Conservation (phyloP, 2,888 invertebrate species). For the Eubasilissa splendida region DNA sequence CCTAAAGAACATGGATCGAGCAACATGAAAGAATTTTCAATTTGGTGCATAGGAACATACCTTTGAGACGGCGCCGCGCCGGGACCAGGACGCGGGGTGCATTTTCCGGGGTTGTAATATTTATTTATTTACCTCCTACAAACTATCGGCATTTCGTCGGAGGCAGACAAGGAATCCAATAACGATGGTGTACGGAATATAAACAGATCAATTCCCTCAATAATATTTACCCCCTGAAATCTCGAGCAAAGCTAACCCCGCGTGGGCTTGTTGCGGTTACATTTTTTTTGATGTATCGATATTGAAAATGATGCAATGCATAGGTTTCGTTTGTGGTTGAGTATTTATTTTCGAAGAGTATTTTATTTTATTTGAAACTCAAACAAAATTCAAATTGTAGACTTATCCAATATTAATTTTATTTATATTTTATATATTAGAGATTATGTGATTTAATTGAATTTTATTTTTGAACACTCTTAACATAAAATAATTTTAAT, state of each 20-base stretch:
- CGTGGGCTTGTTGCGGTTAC: constrained; percentile 11
- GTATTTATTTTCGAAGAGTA: too few relatives aligned
- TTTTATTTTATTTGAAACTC: too few relatives aligned
- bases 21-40: constrained; percentile 54
- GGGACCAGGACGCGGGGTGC: constrained; percentile 28
- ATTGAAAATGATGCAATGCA: constrained; percentile 31
- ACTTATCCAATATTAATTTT: too few relatives aligned
- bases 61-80: constrained; percentile 37
- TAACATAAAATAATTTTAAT: too few relatives aligned
- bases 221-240: constrained; percentile 49
- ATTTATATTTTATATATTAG: too few relatives aligned
- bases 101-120: constrained; percentile 42
- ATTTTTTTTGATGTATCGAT: constrained; percentile 33
- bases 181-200: constrained; percentile 49
- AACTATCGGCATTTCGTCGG: constrained; percentile 47
- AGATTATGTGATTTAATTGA: too few relatives aligned
- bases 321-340: background rate
- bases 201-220: constrained; percentile 55
- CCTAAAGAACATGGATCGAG: constrained; percentile 9
- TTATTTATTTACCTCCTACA: constrained; percentile 51
- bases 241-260: constrained; percentile 18
- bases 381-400: too few relatives aligned
- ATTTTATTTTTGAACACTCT: too few relatives aligned
- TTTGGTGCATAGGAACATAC: constrained; percentile 45
- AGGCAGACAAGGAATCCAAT: constrained; percentile 51